A percentile compares a stretch with the other conserved stretches of the same genome.
Evolutionary conservation across 2,113 vertebrate species (phyloP).

Genomic region (Xiphophorus couchianus): DNA sequence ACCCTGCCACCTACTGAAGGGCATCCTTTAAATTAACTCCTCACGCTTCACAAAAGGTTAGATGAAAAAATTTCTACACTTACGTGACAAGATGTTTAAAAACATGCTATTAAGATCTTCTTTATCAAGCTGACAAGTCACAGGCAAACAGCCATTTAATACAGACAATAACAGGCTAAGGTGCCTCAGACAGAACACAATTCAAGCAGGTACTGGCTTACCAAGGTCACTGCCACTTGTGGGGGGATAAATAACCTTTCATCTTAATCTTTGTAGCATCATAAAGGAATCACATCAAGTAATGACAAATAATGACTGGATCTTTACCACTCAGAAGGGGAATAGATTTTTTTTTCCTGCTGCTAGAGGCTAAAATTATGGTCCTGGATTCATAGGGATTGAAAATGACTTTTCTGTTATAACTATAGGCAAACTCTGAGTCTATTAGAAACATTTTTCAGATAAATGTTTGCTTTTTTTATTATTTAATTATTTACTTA

Average conservation of each 20-base stretch:
- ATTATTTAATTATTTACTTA: not conserved
- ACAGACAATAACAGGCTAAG: constrained; percentile 31
- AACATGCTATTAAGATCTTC: constrained; percentile 22
- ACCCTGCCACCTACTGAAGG: constrained; percentile 57
- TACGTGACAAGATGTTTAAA: constrained; percentile 63
- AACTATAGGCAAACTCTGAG: not conserved
- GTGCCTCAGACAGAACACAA: constrained; percentile 26
- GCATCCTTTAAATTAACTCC: constrained; percentile 66
- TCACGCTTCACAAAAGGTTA: constrained; percentile 59
- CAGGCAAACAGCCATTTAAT: constrained; percentile 36
- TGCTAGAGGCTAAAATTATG: constrained; percentile 61
- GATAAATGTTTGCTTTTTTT: too few species aligned
- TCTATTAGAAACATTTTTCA: not conserved
- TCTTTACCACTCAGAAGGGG: constrained; percentile 48
- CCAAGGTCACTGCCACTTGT: constrained; percentile 61
- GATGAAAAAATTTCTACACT: constrained; percentile 57
- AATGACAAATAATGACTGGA: constrained; percentile 75
- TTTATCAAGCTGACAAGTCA: constrained; percentile 12
- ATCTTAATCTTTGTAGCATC: constrained; percentile 58
- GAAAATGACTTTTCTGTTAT: constrained; percentile 14
- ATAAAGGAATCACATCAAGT: constrained; percentile 66
- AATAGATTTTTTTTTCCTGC: constrained; percentile 60
- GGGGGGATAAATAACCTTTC: constrained; percentile 64
- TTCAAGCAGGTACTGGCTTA: constrained; percentile 24
- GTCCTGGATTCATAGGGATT: constrained; percentile 59